Evolutionary conservation across 2,797 vertebrate species (phyloP).

Genomic region (Hozukius guyotensis): DNA sequence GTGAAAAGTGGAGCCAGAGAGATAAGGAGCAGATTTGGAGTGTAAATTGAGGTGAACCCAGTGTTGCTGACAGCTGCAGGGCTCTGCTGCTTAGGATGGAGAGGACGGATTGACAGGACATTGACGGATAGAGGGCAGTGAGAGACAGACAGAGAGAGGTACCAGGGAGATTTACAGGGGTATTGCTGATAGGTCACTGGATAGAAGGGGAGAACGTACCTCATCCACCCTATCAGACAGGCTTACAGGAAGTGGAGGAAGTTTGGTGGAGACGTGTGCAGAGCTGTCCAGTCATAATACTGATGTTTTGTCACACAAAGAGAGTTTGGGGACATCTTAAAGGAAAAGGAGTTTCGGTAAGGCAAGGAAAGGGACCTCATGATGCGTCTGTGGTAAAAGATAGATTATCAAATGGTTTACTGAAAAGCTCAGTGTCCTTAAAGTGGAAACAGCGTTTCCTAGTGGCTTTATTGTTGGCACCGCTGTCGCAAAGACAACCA

Average conservation of each 20-base stretch:
- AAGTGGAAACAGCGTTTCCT: not conserved
- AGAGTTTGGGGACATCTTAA: not conserved
- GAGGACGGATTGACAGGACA: slow-evolving; percentile 29
- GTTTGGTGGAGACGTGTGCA: not conserved
- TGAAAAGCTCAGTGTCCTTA: not conserved
- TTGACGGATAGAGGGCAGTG: not conserved
- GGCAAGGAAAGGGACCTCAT: not conserved
- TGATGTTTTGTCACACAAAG: not conserved
- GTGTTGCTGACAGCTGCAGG: slow-evolving; percentile 49
- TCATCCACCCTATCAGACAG: slow-evolving; percentile 26
- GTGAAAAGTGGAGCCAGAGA: slow-evolving; percentile 26
- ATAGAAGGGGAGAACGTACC: slow-evolving; percentile 8
- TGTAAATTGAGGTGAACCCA: slow-evolving; percentile 12
- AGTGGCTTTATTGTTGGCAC: not conserved
- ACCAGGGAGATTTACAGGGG: slow-evolving; percentile 35
- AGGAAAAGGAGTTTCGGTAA: not conserved
- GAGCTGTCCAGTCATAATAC: not conserved
- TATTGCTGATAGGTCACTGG: slow-evolving; percentile 27
- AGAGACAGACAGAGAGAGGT: slow-evolving; percentile 11
- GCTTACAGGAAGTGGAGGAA: slow-evolving; percentile 14
- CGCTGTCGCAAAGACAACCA: not conserved
- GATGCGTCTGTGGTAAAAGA: not conserved
- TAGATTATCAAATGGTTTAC: not conserved
- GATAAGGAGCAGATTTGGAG: slow-evolving; percentile 54
- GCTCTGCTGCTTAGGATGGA: slow-evolving; percentile 37